Base-by-base conservation (phyloP, 2,888 invertebrate species). In the Leptarthrus brevirostris region DNA sequence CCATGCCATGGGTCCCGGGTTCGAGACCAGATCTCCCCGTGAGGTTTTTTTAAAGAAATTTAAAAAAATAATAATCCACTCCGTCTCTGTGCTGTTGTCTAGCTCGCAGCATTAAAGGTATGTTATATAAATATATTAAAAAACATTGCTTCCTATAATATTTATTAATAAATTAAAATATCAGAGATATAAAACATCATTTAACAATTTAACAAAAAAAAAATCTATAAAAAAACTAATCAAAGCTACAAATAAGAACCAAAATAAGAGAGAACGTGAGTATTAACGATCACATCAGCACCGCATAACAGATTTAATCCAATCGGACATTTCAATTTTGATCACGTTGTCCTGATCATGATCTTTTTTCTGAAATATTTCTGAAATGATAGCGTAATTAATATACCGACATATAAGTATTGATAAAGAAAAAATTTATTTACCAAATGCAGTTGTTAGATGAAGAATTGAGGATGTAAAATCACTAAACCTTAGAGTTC, bases 401-500 rank as follows among this genome's bases (percentile, higher is more conserved):
- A n/a, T n/a, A n/a, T n/a, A n/a, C n/a, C n/a, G n/a, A n/a, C n/a
- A n/a, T n/a, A n/a, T n/a, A n/a, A n/a, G n/a, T n/a, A n/a, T n/a
- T n/a, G n/a, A n/a, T n/a, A n/a, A 30, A 30, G 22, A 49, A 2
- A 18, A 14, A 47, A 26, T 56, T 30, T 1, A 54, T 6, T 90
- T 87, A 93, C 95, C 92, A 83, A 96, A 96, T 16, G 95, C 94
- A 69, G 95, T 91, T 78, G 93, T 94, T 75, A 96, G 87, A 82
- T 95, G 95, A 80, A 96, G 87, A 79, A 96, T 93, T 52, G 95
- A 93, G 0, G 94, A 93, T 1, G 96, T 95, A 82, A 96, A 96
- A 84, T 96, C 96, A 8, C 96, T 96, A 81, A 96, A 94, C 78
- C 96, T 87, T 53, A 96, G 87, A 73, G 95, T 96, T 44, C 96